Base-by-base conservation (phyloP, 2,113 vertebrate genomes). In the Aplodontia rufa region DNA sequence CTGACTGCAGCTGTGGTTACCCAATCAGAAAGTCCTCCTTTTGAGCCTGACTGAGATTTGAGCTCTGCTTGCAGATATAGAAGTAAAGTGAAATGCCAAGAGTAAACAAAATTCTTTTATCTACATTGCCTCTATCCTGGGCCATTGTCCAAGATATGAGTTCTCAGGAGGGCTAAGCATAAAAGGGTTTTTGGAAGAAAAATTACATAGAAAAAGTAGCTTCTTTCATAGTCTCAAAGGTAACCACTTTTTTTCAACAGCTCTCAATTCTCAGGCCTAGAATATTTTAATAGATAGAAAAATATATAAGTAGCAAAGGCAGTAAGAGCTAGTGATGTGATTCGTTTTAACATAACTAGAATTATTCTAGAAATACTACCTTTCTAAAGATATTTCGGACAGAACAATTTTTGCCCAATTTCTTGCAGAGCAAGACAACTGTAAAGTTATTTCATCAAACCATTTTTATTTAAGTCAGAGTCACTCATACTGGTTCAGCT, bases 261-360 rank as follows among this genome's bases (percentile, higher is more conserved):
- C 22, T 86, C 42, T 96, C 40, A 58, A 45, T 66, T 66, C 8
- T 72, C 58, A 53, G 22, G 19, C 40, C 14, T 71, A 66, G 49
- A 14, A 32, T 91, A 82, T 71, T 94, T 82, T 76, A 92, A 14
- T 13, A 92, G 26, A 82, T 76, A 68, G 51, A 72, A 88, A 88
- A 74, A 58, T 22, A 60, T 85, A 60, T 74, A 83, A 66, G 53
- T 14, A 79, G 30, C 35, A 12, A 75, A 37, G 71, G 45, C 8
- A 86, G 3, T 66, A 74, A 78, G 28, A 60, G 35, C 58, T 40
- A 69, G 49, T 60, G 42, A 78, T 83, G 16, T 53, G 55, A 80
- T 79, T 84, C 14, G 85, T 87, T 71, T n/a, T 10, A 81, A 66
- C 26, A 13, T 55, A 92, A 92, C 32, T 75, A 32, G 24, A 74